Evolutionary conservation across 2,888 invertebrate species (phyloP), one percentile per base, ranked within the genome.

Genomic region (Auanema freiburgensis): DNA sequence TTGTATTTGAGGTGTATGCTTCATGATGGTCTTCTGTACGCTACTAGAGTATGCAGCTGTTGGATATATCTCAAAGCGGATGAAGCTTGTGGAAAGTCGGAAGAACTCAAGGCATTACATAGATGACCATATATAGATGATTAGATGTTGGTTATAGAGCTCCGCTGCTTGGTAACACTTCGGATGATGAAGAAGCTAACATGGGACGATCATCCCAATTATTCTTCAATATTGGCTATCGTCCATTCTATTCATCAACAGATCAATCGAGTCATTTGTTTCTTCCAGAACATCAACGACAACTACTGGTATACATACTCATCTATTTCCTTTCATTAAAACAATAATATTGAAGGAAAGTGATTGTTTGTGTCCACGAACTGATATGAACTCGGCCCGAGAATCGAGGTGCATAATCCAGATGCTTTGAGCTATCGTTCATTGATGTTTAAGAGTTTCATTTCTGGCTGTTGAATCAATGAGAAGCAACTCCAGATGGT

Each of bases 1-100:
- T 21, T 46, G 25, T 18, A 49, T 25, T 72, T 74, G 18, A 69
- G 76, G 76, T 5, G 73, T 75, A 84, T 94, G 93, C 88, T 95
- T 95, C 91, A 92, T 95, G 85, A 95, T 95, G 94, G 95, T 95
- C 85, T 95, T 95, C 88, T 94, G 94, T 83, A 93, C 94, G 86
- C 88, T 95, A 84, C 87, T 95, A 88, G 95, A 95, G 88, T 95
- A 95, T 87, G 95, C 95, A 72, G 92, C 93, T 73, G 95, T 95
- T 80, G 94, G 94, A 78, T 95, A 95, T 87, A 92, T 95, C 91
- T 93, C 93, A 78, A 94, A 94, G 57, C 55, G 78, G 57, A 63
- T 75, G 69, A 78, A 77, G 46, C 54, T 76, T 57, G 66, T 66
- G 24, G 11, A 65, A 50, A 61, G 63, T 12, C 52, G 70, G 40